These are phyloP conservation scores for Okamejei kenojei DNA, from an alignment of 2,797 vertebrate genomes.

Conservation along the genomic window DNA sequence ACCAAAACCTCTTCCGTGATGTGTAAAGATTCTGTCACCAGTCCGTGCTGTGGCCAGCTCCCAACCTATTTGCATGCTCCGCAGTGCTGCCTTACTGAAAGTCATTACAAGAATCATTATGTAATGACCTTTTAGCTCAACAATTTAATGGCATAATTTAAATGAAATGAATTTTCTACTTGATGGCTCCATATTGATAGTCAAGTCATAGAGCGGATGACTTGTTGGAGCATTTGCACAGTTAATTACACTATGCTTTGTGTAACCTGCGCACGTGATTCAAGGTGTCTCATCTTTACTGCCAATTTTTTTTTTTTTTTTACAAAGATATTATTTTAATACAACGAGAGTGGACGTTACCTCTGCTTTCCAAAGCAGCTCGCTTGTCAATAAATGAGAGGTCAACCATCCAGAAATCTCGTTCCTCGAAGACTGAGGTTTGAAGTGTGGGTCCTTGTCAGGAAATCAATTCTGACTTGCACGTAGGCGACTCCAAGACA, in stretches of 20 bases:
- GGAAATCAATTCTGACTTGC: not conserved
- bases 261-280: not conserved
- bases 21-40: not conserved
- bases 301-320: not conserved
- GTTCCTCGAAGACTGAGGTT: no score
- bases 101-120: slow-evolving; percentile 35
- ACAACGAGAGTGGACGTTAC: not conserved
- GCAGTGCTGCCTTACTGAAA: not conserved
- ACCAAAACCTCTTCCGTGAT: not conserved
- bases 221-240: not conserved
- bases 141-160: slow-evolving; percentile 33
- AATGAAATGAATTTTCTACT: slow-evolving; percentile 25
- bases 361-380: not conserved
- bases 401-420: not conserved
- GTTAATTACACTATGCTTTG: slow-evolving; percentile 36
- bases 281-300: slow-evolving; percentile 12
- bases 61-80: slow-evolving; percentile 24
- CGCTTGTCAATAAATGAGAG: not conserved
- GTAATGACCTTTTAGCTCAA: slow-evolving; percentile 33
- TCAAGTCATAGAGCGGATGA: slow-evolving; percentile 24
- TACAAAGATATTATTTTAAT: not conserved
- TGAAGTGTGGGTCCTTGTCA: not conserved
- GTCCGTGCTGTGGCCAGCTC: no score
- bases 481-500: not conserved
- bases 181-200: slow-evolving; percentile 19